These are phyloP conservation scores for Falco berigora DNA, from an alignment of 2,797 vertebrate genomes.

Conservation along the genomic window DNA sequence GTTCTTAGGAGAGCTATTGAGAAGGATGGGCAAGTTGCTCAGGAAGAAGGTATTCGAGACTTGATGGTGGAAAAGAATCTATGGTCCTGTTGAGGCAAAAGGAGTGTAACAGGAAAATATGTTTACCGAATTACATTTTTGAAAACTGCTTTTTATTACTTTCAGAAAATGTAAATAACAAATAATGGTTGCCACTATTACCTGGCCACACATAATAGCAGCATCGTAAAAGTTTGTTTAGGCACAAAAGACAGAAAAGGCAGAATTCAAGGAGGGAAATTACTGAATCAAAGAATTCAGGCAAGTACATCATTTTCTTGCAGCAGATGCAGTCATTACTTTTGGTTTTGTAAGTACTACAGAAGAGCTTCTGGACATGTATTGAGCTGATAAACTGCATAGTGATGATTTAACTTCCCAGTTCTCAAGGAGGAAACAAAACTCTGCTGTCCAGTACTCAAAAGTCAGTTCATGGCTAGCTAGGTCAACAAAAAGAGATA, in stretches of 20 bases:
- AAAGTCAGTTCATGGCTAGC: background rate
- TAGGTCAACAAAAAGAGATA: background rate
- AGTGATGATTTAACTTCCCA: background rate
- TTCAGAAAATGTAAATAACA: background rate
- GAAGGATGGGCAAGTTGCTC: background rate
- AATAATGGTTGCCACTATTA: background rate
- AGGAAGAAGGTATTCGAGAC: background rate
- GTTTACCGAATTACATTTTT: background rate
- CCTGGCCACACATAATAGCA: background rate
- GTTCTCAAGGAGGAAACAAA: background rate
- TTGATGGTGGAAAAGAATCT: background rate
- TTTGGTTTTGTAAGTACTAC: background rate
- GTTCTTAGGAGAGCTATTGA: background rate
- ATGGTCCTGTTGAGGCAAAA: background rate
- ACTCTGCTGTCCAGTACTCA: background rate
- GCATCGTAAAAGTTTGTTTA: background rate
- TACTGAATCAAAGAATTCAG: background rate
- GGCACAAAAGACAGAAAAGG: background rate
- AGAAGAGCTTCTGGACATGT: background rate
- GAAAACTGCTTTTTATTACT: background rate
- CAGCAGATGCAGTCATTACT: background rate
- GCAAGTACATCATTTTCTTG: background rate
- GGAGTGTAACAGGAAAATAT: background rate
- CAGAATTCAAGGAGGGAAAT: background rate
- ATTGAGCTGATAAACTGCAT: background rate